Evolutionary conservation across 2,113 vertebrate species (phyloP).

Genomic region (Bubo scandiacus): DNA sequence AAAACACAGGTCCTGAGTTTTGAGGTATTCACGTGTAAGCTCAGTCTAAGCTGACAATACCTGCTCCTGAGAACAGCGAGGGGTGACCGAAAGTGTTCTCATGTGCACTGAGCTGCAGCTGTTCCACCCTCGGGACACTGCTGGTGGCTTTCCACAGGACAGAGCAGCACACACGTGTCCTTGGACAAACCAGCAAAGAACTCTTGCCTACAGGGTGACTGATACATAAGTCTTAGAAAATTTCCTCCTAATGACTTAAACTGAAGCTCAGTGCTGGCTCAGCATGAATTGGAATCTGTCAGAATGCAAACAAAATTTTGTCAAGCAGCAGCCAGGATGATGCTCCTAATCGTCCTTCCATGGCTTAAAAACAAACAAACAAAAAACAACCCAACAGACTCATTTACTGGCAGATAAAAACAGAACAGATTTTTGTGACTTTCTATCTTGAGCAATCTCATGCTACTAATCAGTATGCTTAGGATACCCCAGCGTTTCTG

Average conservation of each 20-base stretch:
- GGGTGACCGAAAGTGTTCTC: neutral
- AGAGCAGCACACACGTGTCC: accelerated
- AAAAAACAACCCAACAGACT: neutral
- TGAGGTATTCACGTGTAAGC: neutral
- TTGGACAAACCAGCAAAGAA: neutral
- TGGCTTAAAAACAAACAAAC: neutral
- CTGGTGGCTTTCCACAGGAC: neutral
- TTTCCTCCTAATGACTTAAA: neutral
- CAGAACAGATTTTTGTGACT: neutral
- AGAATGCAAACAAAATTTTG: neutral
- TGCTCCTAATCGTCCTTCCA: neutral
- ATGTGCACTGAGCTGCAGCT: neutral
- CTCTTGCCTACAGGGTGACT: neutral
- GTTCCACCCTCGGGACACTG: neutral
- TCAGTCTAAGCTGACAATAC: neutral
- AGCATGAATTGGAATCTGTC: neutral
- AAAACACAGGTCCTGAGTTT: neutral
- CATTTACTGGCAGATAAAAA: neutral
- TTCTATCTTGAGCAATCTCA: neutral
- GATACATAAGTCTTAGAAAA: neutral
- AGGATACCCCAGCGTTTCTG: neutral
- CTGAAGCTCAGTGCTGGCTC: neutral
- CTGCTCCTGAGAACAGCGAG: neutral
- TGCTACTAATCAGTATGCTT: neutral
- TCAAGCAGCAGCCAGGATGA: neutral